phyloP scores from a whole-genome alignment of 1,140 invertebrate genomes.

The Drosophila nannoptera region DNA sequence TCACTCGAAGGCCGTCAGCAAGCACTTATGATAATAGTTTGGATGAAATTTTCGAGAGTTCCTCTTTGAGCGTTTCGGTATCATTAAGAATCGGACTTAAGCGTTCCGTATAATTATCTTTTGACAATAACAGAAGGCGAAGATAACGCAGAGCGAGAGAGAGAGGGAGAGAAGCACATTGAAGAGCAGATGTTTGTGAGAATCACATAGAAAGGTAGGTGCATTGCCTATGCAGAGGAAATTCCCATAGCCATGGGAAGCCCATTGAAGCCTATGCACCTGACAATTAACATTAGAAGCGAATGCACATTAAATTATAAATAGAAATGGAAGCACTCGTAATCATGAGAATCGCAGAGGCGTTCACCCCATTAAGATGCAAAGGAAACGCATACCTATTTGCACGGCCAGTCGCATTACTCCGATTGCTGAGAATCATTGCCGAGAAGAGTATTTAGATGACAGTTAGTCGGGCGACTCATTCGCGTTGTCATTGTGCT shows the following conservation, averaged over 20 bases:
- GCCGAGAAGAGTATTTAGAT: not conserved
- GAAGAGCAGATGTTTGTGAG: not conserved
- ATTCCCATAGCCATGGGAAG: not conserved
- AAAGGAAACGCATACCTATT: not conserved
- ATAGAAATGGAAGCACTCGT: not conserved
- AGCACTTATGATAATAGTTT: too few relatives aligned
- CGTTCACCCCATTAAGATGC: not conserved
- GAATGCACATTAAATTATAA: not conserved
- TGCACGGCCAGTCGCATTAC: not conserved
- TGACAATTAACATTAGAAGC: not conserved
- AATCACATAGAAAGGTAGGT: slow-evolving; percentile 20
- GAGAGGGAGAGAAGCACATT: too few relatives aligned
- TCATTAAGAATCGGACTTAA: too few relatives aligned
- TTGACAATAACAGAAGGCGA: too few relatives aligned
- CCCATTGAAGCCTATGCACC: not conserved
- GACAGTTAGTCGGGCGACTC: slow-evolving; percentile 9
- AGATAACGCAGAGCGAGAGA: too few relatives aligned
- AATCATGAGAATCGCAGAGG: slow-evolving; percentile 2
- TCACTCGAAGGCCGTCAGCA: too few relatives aligned
- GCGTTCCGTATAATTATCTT: too few relatives aligned
- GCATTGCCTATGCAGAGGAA: not conserved
- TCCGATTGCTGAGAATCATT: not conserved
- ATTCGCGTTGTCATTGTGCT: slow-evolving; percentile 16
- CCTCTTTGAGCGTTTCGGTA: too few relatives aligned
- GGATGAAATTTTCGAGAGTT: too few relatives aligned